Conservation (phyloP, 1,140 invertebrate species). For the Drosophila hydei region DNA sequence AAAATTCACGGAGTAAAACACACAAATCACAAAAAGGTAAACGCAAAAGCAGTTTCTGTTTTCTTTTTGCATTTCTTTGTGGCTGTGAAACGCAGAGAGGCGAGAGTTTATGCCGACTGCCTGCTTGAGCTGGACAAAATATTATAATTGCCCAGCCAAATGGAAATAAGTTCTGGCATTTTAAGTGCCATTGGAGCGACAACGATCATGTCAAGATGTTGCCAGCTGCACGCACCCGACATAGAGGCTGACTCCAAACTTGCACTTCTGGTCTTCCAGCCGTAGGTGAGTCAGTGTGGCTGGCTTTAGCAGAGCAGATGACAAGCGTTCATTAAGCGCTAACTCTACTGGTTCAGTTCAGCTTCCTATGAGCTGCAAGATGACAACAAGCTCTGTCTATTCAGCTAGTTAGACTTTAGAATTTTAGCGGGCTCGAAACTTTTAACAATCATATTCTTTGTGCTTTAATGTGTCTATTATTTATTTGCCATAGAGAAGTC, state of each 20-base stretch:
- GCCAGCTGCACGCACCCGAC: slow-evolving; percentile 29
- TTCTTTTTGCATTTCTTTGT: slow-evolving; percentile 33
- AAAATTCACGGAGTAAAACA: slow-evolving; percentile 75
- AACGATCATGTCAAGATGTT: slow-evolving; percentile 53
- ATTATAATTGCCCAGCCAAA: slow-evolving; percentile 81
- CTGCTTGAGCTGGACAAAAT: slow-evolving; percentile 51
- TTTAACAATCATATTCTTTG: too few species aligned
- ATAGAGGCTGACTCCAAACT: neutral
- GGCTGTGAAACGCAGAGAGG: neutral
- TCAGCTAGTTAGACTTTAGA: too few species aligned
- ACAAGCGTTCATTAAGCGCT: slow-evolving; percentile 2
- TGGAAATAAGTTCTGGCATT: slow-evolving; percentile 80
- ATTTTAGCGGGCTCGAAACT: too few species aligned
- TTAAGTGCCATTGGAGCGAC: slow-evolving; percentile 72
- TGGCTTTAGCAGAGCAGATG: neutral
- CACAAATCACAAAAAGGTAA: slow-evolving; percentile 80
- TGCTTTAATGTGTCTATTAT: too few species aligned
- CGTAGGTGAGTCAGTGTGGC: slow-evolving; percentile 25
- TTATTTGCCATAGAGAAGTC: too few species aligned
- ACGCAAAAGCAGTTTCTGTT: slow-evolving; percentile 63
- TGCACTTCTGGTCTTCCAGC: neutral
- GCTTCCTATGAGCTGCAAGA: neutral
- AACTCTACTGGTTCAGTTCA: neutral
- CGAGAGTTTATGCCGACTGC: slow-evolving; percentile 29
- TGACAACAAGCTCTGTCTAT: neutral